These are phyloP conservation scores for Lamellibrachia columna DNA, from an alignment of 2,888 invertebrate species.

Conservation along the genomic window DNA sequence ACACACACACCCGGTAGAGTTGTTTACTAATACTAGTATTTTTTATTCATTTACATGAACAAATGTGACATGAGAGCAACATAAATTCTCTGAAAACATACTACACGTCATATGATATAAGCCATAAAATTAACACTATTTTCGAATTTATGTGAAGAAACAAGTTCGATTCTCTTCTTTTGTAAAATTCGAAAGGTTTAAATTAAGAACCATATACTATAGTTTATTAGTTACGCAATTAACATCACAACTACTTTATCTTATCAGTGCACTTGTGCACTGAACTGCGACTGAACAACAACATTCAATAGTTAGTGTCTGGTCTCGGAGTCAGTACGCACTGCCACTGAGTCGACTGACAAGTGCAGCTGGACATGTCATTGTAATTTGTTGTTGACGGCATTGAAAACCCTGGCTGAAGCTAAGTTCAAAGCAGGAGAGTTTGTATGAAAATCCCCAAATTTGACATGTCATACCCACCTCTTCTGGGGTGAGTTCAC, in stretches of 20 bases:
- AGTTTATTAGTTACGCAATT: neutral
- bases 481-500: slow-evolving; percentile 89
- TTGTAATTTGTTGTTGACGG: neutral
- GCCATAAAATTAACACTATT: neutral
- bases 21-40: too few species aligned
- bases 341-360: neutral
- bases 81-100: neutral
- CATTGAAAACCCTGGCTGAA: neutral
- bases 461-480: slow-evolving; percentile 69
- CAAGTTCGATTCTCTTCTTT: neutral
- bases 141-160: neutral
- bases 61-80: too few species aligned
- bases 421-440: neutral
- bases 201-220: neutral
- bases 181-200: neutral
- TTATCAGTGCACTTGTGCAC: neutral
- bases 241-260: neutral
- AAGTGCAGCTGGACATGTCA: slow-evolving; percentile 16
- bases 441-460: neutral
- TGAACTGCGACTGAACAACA: neutral
- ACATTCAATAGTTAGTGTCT: neutral
- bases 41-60: too few species aligned
- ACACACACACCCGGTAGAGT: too few species aligned
- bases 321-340: neutral
- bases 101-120: neutral